These are phyloP conservation scores for Eumerus sabulonum DNA, from an alignment of 2,888 invertebrate species.

Conservation along the genomic window DNA sequence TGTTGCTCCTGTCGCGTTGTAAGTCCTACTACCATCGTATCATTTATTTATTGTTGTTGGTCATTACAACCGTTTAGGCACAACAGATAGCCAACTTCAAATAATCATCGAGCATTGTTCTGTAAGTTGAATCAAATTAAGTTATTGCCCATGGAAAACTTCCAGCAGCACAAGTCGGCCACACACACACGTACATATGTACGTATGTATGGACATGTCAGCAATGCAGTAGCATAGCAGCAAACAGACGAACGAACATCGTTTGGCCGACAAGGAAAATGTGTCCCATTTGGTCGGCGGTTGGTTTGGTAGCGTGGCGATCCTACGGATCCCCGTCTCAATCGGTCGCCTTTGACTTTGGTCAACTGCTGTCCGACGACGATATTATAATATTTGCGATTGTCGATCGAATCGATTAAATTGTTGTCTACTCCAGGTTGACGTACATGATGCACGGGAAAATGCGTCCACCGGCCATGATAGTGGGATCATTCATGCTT, in stretches of 20 bases:
- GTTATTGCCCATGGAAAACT: slow-evolving; percentile 62
- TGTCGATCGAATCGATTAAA: slow-evolving; percentile 68
- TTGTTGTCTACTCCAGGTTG: slow-evolving; percentile 55
- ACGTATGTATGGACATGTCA: no score
- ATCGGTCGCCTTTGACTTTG: slow-evolving; percentile 33
- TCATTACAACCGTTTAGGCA: slow-evolving; percentile 67
- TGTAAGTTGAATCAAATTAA: slow-evolving; percentile 62
- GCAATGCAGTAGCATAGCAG: no score
- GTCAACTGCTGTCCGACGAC: slow-evolving; percentile 61
- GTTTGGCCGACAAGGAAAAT: slow-evolving; percentile 8
- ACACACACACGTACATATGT: no score
- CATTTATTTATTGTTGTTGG: slow-evolving; percentile 57
- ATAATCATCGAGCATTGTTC: slow-evolving; percentile 58
- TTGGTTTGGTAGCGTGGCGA: no score
- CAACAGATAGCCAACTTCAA: slow-evolving; percentile 55
- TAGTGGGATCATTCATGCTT: slow-evolving; percentile 69
- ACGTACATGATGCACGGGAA: slow-evolving; percentile 59
- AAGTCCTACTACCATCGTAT: slow-evolving; percentile 37
- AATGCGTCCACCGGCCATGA: slow-evolving; percentile 55
- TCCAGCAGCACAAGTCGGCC: no score
- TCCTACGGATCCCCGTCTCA: no score
- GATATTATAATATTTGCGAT: slow-evolving; percentile 68
- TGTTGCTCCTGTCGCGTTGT: slow-evolving; percentile 49
- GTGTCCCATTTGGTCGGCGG: slow-evolving; percentile 52
- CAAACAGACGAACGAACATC: no score